Evolutionary conservation across 1,140 invertebrate species (phyloP).

Genomic region (Heliconius melpomene): DNA sequence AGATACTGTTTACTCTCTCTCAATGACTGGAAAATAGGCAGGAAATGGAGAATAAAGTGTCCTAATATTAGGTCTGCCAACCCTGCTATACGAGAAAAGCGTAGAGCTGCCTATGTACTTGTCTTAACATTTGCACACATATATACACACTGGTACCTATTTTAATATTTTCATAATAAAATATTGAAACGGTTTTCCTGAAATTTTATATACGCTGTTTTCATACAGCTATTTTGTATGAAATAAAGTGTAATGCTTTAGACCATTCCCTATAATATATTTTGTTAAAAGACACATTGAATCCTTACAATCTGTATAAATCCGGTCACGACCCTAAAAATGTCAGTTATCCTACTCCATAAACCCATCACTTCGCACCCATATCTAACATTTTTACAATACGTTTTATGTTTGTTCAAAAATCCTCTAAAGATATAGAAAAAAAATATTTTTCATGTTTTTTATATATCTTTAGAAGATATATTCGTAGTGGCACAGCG

Average conservation of each 20-base stretch:
- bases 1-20: too few relatives aligned
- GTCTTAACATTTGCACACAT: too few relatives aligned
- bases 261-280: not conserved
- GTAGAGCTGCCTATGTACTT: too few relatives aligned
- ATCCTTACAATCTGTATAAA: slow-evolving; percentile 13
- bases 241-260: not conserved
- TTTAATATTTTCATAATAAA: too few relatives aligned
- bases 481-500: too few relatives aligned
- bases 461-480: too few relatives aligned
- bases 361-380: slow-evolving; percentile 3
- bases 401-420: slow-evolving; percentile 2
- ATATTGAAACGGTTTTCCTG: not conserved
- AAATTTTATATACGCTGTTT: not conserved
- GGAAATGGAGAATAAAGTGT: too few relatives aligned
- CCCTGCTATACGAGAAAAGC: too few relatives aligned
- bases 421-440: too few relatives aligned
- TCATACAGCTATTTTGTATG: not conserved
- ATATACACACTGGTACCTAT: too few relatives aligned
- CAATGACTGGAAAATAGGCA: not conserved
- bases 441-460: not conserved
- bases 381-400: slow-evolving; percentile 17
- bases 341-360: not conserved
- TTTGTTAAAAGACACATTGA: slow-evolving; percentile 2
- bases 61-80: too few relatives aligned
- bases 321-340: slow-evolving; percentile 20